phyloP scores from a whole-genome alignment of 2,797 vertebrate genomes.

The Lindbergichthys nudifrons region DNA sequence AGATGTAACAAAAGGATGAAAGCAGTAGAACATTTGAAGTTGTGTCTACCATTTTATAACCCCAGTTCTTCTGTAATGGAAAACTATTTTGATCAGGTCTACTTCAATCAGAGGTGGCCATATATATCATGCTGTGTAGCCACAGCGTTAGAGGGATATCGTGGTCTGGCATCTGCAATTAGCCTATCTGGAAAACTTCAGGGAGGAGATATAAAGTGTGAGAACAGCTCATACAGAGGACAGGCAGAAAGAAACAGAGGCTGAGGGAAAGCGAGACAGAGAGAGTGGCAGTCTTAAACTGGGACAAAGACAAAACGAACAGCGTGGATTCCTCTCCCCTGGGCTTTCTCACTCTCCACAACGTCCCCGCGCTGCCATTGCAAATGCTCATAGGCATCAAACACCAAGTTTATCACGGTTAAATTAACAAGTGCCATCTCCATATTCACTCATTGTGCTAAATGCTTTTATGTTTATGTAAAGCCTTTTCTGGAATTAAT shows the following conservation, averaged over 20 bases:
- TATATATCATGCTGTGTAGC: constrained; percentile 43
- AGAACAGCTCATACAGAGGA: constrained; percentile 61
- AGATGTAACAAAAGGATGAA: constrained; percentile 11
- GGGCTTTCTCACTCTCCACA: constrained; percentile 74
- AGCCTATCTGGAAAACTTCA: constrained; percentile 58
- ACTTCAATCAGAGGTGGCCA: constrained; percentile 44
- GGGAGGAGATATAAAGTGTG: constrained; percentile 71
- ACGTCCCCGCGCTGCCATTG: constrained; percentile 75
- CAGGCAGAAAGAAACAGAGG: constrained; percentile 47
- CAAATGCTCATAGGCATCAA: constrained; percentile 82
- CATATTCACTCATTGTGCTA: constrained; percentile 83
- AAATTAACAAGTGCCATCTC: constrained; percentile 87
- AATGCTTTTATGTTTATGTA: constrained; percentile 87
- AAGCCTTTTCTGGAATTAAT: constrained; percentile 83
- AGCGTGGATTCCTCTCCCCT: constrained; percentile 70
- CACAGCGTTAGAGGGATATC: constrained; percentile 31
- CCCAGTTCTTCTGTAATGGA: constrained; percentile 28
- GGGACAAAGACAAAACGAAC: constrained; percentile 82
- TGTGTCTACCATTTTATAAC: constrained; percentile 26
- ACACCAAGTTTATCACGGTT: constrained; percentile 83
- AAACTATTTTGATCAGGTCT: constrained; percentile 52
- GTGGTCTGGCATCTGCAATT: constrained; percentile 59
- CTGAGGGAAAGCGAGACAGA: constrained; percentile 49
- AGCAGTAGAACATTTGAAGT: constrained; percentile 16
- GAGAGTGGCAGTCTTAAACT: constrained; percentile 75